Conservation (phyloP, 1,140 invertebrate genomes). For the Ceratina japonica region DNA sequence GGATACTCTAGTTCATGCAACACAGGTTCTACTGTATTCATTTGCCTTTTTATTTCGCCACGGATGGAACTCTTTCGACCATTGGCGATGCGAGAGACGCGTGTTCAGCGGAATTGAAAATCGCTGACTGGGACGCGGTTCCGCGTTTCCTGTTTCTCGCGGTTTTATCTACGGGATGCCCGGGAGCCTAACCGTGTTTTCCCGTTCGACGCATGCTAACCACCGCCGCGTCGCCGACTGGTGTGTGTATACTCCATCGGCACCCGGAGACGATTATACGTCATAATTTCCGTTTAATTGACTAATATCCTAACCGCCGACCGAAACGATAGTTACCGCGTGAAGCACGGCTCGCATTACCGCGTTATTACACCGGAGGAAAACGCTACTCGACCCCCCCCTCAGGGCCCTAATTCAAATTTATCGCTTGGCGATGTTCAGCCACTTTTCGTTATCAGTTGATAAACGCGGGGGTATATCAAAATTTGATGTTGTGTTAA, state of each 20-base stretch:
- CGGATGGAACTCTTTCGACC: neutral
- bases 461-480: neutral
- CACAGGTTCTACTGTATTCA: no score
- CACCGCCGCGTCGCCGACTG: neutral
- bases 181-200: neutral
- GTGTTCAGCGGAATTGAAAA: constrained; percentile 33
- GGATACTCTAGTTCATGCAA: no score
- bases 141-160: constrained; percentile 9
- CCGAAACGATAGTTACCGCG: constrained; percentile 1
- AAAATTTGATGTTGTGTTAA: neutral
- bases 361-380: constrained; percentile 5
- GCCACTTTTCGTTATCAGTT: neutral
- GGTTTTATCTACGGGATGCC: neutral
- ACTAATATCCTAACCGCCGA: constrained; percentile 6
- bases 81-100: neutral
- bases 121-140: constrained; percentile 16
- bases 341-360: constrained; percentile 11
- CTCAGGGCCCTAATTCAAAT: constrained; percentile 24
- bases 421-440: neutral
- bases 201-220: neutral
- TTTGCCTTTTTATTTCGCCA: neutral
- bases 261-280: neutral
- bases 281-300: constrained; percentile 33
- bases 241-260: neutral
- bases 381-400: neutral